Percentiles rank a stretch among this genome's conserved stretches.
Conservation (phyloP, 2,113 vertebrate species). For the Macquaria australasica region DNA sequence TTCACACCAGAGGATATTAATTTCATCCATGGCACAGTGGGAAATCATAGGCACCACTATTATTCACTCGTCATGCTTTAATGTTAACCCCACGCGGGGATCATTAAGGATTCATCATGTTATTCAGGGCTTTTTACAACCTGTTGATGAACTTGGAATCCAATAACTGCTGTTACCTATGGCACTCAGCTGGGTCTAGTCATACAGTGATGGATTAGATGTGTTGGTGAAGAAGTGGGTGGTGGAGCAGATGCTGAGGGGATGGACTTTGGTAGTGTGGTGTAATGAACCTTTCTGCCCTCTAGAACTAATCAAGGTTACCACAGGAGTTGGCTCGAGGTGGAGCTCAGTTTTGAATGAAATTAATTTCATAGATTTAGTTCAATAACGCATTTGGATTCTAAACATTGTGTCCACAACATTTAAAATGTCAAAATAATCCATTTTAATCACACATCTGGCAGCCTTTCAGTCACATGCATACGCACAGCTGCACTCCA, state of each 20-base stretch:
- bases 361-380: neutral
- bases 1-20: constrained; percentile 66
- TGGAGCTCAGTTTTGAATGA: neutral
- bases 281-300: constrained; percentile 5
- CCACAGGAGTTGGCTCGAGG: constrained; percentile 23
- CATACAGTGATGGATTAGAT: constrained; percentile 43
- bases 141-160: constrained; percentile 59
- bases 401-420: neutral
- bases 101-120: constrained; percentile 64
- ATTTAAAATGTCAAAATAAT: constrained; percentile 26
- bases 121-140: constrained; percentile 57
- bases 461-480: constrained; percentile 18
- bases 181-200: constrained; percentile 34
- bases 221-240: constrained; percentile 10
- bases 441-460: constrained; percentile 44
- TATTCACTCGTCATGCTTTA: constrained; percentile 55
- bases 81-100: constrained; percentile 51
- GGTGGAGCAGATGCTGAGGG: constrained; percentile 16
- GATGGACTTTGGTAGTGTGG: neutral
- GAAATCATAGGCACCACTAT: constrained; percentile 56
- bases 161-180: constrained; percentile 28
- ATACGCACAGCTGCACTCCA: constrained; percentile 29
- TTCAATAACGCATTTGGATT: constrained; percentile 12
- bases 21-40: constrained; percentile 48
- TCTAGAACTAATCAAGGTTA: neutral